Base-by-base conservation (phyloP, 2,113 vertebrate species). In the Arizona elegans region DNA sequence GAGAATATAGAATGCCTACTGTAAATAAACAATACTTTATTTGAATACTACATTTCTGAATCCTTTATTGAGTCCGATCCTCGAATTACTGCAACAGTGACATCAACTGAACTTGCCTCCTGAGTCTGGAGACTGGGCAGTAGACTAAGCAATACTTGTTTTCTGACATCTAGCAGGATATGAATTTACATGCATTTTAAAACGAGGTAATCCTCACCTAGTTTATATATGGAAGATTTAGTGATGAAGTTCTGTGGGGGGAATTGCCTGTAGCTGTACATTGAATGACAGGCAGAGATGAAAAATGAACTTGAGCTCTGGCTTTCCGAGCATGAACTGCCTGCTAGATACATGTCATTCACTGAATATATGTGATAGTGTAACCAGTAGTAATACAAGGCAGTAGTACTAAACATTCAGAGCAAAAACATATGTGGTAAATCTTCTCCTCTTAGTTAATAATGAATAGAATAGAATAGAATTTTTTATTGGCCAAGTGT, bases 301-400 rank as follows among this genome's bases (percentile, higher is more conserved):
- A 5, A 15, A 95, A 47, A 3, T 55, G 59, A 89, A 93, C 62
- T 33, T 70, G 81, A 43, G 29, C 53, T 92, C 13, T 92, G 43
- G 87, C n/a, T 29, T 52, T 56, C 38, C 4, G 21, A 38, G 5
- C 33, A 55, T 50, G 38, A 62, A 55, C 58, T 93, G 58, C 56
- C 86, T 38, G 50, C 90, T 33, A 81, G 52, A 91, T 93, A 87
- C 75, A 93, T 93, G 89, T 29, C 89, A 90, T 90, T 90, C 47
- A 23, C 23, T 93, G 92, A 65, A 90, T 90, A 87, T 86, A 90
- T 65, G 15, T 90, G 75, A 86, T 65, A 62, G 47, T 86, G 54
- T 47, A 43, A 23, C 81, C 86, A 86, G 54, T 12, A 90, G 62
- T 62, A 93, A 86, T 55, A 38, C 33, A 81, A 87, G 81, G 56